Evolutionary conservation across 1,140 invertebrate genomes (phyloP), one percentile per base, ranked within the genome.

Genomic region (Alviniconcha marisindica): DNA sequence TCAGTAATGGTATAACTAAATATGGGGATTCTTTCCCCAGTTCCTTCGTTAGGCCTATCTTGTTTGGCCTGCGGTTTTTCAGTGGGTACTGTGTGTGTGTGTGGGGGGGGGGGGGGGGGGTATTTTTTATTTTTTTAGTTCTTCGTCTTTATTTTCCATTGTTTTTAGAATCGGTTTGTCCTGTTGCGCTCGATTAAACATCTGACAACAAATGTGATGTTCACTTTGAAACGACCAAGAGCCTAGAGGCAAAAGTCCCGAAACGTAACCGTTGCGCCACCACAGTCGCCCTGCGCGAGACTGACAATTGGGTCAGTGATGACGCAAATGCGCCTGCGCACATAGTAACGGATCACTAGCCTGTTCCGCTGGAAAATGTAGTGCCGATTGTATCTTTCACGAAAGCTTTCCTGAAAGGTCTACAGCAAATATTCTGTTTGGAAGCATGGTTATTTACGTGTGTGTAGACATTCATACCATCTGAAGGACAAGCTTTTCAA

Each of bases 311-410:
- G 86, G 86, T 83, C 86, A 87, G 24, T 79, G 81, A 87, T 87
- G 86, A 87, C 86, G 86, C 86, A 87, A 87, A 87, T 87, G 36
- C 63, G 77, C 83, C 86, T 66, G 63, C 51, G 84, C 74, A 83
- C 86, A 71, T 87, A 85, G 86, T 69, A 85, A 87, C 86, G 73
- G 69, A 60, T 73, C 42, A 40, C 56, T 31, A 73, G 76, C 14
- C 48, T 77, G 36, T 28, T 87, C 86, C 86, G 86, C 86, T n/a
- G 40, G 48, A 77, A 81, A 85, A 85, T 77, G 40, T 77, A 81
- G 81, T 48, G 38, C 83, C 42, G 73, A 24, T 15, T 76, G 73
- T 51, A 28, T 40, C 31, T 48, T 4, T 7, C 24, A n/a, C 42
- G 5, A 71, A 38, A 40, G 69, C 69, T 71, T 40, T 71, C 36